These are phyloP conservation scores for Nothura maculosa DNA, from an alignment of 2,797 vertebrate species.

Conservation along the genomic window DNA sequence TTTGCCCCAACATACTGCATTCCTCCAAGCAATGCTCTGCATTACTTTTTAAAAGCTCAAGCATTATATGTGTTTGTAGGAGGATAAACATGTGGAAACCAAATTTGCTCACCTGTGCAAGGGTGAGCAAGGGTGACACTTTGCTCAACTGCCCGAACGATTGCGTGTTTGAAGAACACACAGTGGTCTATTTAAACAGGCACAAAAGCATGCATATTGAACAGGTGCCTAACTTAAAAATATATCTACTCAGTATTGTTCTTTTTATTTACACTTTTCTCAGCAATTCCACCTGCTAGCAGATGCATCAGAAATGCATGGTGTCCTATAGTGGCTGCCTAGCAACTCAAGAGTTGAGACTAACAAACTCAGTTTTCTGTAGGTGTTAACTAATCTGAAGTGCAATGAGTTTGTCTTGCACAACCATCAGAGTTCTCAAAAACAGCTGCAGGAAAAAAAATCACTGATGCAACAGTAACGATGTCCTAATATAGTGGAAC, in stretches of 20 bases:
- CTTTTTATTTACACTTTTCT: background rate
- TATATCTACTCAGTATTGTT: background rate
- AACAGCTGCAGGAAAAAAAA: background rate
- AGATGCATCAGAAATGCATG: background rate
- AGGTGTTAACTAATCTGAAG: slow-evolving; percentile 45
- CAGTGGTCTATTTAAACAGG: background rate
- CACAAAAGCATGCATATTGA: accelerated
- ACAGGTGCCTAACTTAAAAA: background rate
- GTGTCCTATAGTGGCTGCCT: slow-evolving; percentile 41
- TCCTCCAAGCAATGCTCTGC: background rate
- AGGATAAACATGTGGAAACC: background rate
- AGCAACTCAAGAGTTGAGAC: slow-evolving; percentile 57
- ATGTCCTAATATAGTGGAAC: background rate
- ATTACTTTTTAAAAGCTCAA: background rate
- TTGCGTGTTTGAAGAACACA: accelerated
- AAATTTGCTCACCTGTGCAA: background rate
- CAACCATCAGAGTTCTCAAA: background rate
- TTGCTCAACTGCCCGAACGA: background rate
- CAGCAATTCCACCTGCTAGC: background rate
- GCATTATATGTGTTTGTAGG: background rate
- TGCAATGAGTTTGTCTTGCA: background rate
- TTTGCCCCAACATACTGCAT: background rate
- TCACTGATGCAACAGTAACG: accelerated
- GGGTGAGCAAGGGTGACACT: background rate
- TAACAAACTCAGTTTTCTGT: slow-evolving; percentile 24